A percentile compares a stretch with the other conserved stretches of the same genome.
Conservation (phyloP, 2,797 vertebrate genomes). For the Clarias platycephalus region DNA sequence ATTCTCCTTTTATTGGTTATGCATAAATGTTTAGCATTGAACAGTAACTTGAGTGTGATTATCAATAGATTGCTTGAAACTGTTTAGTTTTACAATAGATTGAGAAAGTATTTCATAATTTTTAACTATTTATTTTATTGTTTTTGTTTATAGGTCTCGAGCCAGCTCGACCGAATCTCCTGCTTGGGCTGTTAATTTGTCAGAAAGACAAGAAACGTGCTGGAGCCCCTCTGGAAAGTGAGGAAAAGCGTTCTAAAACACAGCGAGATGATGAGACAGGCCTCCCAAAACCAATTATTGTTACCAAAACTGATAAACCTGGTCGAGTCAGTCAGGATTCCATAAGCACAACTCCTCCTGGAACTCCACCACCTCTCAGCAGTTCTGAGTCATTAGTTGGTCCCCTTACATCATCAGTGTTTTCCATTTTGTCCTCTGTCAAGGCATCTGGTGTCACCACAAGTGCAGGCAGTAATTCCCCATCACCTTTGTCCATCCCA, state of each 20-base stretch:
- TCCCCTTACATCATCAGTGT: conserved; percentile 67
- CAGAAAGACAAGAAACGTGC: conserved; percentile 88
- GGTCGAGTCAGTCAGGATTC: conserved; percentile 72
- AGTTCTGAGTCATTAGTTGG: conserved; percentile 72
- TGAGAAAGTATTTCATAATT: neutral
- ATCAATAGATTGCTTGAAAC: neutral
- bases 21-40: neutral
- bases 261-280: conserved; percentile 78
- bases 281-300: conserved; percentile 62
- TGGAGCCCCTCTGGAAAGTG: conserved; percentile 71
- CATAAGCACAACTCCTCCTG: conserved; percentile 83
- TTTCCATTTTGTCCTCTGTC: conserved; percentile 78
- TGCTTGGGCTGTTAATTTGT: conserved; percentile 93
- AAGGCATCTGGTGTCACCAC: conserved; percentile 68
- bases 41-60: neutral
- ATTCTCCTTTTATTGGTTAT: neutral
- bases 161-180: conserved; percentile 91
- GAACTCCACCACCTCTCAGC: conserved; percentile 79
- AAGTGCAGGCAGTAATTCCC: conserved; percentile 63
- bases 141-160: conserved; percentile 83
- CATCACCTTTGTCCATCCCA: conserved; percentile 61
- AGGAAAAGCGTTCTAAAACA: conserved; percentile 84
- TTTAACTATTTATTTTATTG: neutral
- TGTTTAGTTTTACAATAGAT: too few relatives aligned
- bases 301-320: conserved; percentile 71